Conservation (phyloP, 1,140 invertebrate genomes). For the Zaprionus ghesquierei region DNA sequence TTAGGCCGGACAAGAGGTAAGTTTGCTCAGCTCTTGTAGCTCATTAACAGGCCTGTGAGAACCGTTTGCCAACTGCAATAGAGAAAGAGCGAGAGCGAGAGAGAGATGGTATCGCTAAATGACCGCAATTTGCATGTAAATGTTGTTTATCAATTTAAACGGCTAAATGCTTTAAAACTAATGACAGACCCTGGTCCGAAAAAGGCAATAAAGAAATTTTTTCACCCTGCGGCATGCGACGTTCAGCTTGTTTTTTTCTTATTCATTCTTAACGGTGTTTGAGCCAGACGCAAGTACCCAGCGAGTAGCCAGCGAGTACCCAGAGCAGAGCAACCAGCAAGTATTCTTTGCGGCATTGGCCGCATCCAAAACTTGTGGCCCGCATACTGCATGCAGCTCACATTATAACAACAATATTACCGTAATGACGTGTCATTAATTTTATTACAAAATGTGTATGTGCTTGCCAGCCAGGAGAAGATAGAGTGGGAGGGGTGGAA, state of each 20-base stretch:
- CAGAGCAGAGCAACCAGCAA: conserved; percentile 22
- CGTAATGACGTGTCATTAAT: conserved; percentile 82
- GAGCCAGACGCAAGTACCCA: conserved; percentile 13
- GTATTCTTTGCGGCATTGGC: background rate
- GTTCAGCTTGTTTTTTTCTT: conserved; percentile 2
- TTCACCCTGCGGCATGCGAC: conserved; percentile 61
- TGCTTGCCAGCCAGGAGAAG: conserved; percentile 19
- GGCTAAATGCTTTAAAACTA: conserved; percentile 79
- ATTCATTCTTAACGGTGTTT: conserved; percentile 41
- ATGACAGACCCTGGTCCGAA: conserved; percentile 69
- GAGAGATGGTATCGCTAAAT: conserved; percentile 70
- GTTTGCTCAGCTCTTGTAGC: background rate
- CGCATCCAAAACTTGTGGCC: conserved; percentile 6
- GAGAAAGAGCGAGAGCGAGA: background rate
- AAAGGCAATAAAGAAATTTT: conserved; percentile 72
- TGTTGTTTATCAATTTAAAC: conserved; percentile 81
- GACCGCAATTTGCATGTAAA: conserved; percentile 80
- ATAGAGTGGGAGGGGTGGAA: too few species aligned
- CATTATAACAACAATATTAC: conserved; percentile 82
- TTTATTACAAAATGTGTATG: conserved; percentile 80
- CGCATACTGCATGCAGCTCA: conserved; percentile 48
- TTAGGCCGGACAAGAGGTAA: conserved; percentile 6
- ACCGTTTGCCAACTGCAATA: conserved; percentile 33
- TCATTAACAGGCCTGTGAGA: conserved; percentile 69
- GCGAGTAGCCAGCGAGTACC: conserved; percentile 33